Conservation (phyloP, 1,140 invertebrate species). For the Phymorhynchus buccinoides region DNA sequence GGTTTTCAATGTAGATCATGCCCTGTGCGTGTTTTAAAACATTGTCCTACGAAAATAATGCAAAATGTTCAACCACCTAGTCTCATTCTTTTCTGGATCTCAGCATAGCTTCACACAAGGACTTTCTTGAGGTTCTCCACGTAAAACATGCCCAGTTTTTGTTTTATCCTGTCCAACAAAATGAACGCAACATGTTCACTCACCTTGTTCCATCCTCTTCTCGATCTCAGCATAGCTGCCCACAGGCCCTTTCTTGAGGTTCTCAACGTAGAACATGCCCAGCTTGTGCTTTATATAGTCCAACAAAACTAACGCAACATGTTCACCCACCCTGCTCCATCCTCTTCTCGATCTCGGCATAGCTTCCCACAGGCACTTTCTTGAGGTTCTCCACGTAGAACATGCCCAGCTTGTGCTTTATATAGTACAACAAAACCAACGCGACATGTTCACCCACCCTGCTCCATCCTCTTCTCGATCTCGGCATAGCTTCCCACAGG, state of each 20-base stretch:
- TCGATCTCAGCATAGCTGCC: slow-evolving; percentile 74
- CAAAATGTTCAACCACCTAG: slow-evolving; percentile 71
- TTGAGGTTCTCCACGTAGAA: slow-evolving; percentile 74
- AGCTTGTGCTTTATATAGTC: no score
- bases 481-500: slow-evolving; percentile 74
- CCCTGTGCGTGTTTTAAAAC: no score
- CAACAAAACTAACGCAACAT: no score
- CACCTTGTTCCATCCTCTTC: slow-evolving; percentile 73
- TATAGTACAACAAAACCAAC: no score
- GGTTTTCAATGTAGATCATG: slow-evolving; percentile 72
- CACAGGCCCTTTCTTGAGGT: slow-evolving; percentile 72
- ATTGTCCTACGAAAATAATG: no score
- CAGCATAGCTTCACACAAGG: slow-evolving; percentile 72
- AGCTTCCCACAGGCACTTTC: slow-evolving; percentile 73
- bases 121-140: slow-evolving; percentile 73
- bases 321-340: slow-evolving; percentile 74
- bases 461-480: slow-evolving; percentile 73
- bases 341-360: slow-evolving; percentile 72
- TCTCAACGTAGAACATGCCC: slow-evolving; percentile 74
- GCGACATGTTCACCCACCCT: no score
- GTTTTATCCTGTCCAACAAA: no score
- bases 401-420: slow-evolving; percentile 69
- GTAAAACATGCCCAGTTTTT: slow-evolving; percentile 73
- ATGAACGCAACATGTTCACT: no score
- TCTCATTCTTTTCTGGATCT: slow-evolving; percentile 73